Base-by-base conservation (phyloP, 2,113 vertebrate species). In the Antechinus flavipes region DNA sequence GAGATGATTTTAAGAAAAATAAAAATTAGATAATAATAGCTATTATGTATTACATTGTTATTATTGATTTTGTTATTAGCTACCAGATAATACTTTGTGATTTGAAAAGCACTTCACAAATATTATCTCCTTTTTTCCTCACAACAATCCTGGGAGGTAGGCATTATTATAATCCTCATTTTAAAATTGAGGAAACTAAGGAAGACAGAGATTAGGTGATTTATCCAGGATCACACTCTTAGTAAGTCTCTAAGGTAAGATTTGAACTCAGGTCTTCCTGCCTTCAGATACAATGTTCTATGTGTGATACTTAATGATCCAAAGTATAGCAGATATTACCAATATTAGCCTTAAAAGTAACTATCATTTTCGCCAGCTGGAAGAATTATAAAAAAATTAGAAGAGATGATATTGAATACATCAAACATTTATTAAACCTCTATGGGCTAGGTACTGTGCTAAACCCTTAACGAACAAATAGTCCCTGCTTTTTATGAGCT, bases 1-100 rank as follows among this genome's bases (percentile, higher is more conserved):
- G 53, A 95, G 91, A 3, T 53, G 47, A 84, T 94, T 95, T 94
- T 92, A 95, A 95, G 19, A 46, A n/a, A 23, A 95, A 90, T 35
- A 14, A 61, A 93, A 53, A 90, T 42, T 42, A 8, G 35, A 19
- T 22, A 84, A 84, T 22, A 42, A 84, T 84, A 84, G n/a, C n/a
- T 42, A 84, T 42, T 9, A 23, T 76, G 14, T 42, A 84, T 1
- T 19, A n/a, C n/a, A 84, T 8, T 42, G 7, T 84, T 8, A 84
- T 42, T 42, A 42, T 42, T 42, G 7, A 22, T 84, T 84, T 84
- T 8, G 23, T 42, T 42, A n/a, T 84, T 84, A 23, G 35, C 68
- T 42, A 84, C 8, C 19, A 84, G 42, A 84, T 84, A 42, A 84
- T 84, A 19, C n/a, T 42, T 42, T 84, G 2, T 42, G 19, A 19